These are phyloP conservation scores for Dryobates pubescens DNA, from an alignment of 2,797 vertebrate species.

Conservation along the genomic window DNA sequence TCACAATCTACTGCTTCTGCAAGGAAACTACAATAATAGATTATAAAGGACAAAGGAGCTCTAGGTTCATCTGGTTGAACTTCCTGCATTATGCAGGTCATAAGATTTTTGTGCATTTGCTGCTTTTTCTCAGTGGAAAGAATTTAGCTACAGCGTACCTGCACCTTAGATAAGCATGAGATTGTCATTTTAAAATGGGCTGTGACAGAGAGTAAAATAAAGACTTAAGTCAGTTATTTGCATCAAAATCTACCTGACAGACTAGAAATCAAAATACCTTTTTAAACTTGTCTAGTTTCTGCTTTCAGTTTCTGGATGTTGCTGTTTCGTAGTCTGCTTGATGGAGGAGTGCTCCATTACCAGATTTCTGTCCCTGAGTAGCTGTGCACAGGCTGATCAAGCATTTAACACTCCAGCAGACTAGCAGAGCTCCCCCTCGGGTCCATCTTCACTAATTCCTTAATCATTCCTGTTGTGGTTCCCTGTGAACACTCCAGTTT, in stretches of 20 bases:
- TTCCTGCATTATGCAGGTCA: conserved; percentile 13
- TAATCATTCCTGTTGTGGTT: neutral
- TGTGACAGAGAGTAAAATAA: neutral
- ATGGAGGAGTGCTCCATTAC: neutral
- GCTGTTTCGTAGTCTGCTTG: neutral
- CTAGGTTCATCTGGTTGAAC: conserved; percentile 19
- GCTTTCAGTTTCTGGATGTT: conserved; percentile 19
- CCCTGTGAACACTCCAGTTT: neutral
- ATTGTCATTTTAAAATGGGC: neutral
- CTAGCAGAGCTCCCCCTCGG: conserved; percentile 33
- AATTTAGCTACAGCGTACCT: neutral
- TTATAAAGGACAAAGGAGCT: conserved; percentile 44
- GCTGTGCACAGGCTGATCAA: neutral
- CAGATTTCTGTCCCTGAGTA: neutral
- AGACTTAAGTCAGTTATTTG: neutral
- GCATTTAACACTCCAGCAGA: neutral
- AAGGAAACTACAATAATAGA: conserved; percentile 48
- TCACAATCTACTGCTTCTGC: conserved; percentile 43
- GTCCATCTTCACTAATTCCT: neutral
- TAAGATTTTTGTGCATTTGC: neutral
- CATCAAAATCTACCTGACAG: neutral
- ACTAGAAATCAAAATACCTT: conserved; percentile 6
- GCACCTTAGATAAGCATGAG: neutral
- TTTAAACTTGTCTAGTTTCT: conserved; percentile 14
- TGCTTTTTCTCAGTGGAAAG: neutral